Conservation (phyloP, 2,888 invertebrate species). For the Biston betularia region DNA sequence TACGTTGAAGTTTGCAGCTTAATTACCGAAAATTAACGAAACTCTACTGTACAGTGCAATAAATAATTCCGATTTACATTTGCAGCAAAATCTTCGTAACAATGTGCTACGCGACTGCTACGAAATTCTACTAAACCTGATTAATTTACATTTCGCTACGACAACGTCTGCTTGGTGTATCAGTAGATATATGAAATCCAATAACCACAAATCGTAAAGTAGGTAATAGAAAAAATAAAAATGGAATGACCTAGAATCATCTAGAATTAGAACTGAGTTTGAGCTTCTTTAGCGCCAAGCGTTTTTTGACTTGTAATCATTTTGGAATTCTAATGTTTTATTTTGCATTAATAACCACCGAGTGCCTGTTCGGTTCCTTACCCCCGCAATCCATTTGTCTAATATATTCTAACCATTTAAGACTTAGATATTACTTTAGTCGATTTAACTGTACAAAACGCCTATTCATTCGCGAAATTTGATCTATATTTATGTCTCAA, state of each 20-base stretch:
- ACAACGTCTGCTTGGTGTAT: neutral
- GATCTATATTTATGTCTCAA: constrained; percentile 68
- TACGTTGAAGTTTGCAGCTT: constrained; percentile 12
- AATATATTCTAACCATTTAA: constrained; percentile 73
- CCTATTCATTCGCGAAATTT: constrained; percentile 79
- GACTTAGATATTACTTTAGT: constrained; percentile 69
- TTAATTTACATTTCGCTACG: neutral
- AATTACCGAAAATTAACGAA: constrained; percentile 20
- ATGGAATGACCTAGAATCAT: no score
- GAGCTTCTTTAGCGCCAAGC: no score
- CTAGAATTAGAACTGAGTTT: no score
- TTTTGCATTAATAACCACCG: constrained; percentile 45
- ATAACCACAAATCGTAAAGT: no score
- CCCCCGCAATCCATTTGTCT: constrained; percentile 65
- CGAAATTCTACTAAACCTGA: neutral
- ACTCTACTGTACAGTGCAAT: constrained; percentile 15
- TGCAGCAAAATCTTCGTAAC: constrained; percentile 10
- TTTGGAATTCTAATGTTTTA: no score
- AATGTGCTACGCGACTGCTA: constrained; percentile 21
- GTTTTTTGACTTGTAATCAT: no score
- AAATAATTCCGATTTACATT: neutral
- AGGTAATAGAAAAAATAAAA: no score
- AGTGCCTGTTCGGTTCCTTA: constrained; percentile 59
- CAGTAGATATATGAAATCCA: no score
- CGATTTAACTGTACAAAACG: constrained; percentile 83